Conservation (phyloP, 2,113 vertebrate genomes). For the Phrynocephalus versicolor region DNA sequence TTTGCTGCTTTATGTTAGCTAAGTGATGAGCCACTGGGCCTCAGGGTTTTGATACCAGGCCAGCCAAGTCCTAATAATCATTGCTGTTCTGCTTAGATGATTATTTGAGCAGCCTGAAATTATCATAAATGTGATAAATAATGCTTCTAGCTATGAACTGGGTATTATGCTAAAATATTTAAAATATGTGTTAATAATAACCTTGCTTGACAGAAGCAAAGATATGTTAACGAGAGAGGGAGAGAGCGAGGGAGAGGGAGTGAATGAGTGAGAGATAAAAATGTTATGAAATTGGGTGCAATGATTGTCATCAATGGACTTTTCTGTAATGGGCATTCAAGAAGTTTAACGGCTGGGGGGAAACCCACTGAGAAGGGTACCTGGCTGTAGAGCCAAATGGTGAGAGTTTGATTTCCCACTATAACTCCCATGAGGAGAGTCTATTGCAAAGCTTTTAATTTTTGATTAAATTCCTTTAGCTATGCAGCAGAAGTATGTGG, state of each 20-base stretch:
- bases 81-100: background rate
- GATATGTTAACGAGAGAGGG: background rate
- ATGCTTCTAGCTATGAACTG: background rate
- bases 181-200: background rate
- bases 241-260: too few species aligned
- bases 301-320: background rate
- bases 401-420: too few species aligned
- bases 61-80: background rate
- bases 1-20: background rate
- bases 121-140: background rate
- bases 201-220: background rate
- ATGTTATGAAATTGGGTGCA: background rate
- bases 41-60: background rate
- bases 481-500: too few species aligned
- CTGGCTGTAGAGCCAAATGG: too few species aligned
- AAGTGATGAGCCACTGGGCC: background rate
- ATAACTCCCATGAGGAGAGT: too few species aligned
- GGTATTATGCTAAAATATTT: background rate
- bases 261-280: too few species aligned
- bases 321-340: background rate
- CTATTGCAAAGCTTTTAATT: too few species aligned
- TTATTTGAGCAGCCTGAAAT: background rate
- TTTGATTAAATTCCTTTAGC: too few species aligned
- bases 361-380: too few species aligned
- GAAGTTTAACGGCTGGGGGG: background rate